A percentile compares a stretch with the other conserved stretches of the same genome.
phyloP scores from a whole-genome alignment of 2,113 vertebrate species.

The Poicephalus meyeri region DNA sequence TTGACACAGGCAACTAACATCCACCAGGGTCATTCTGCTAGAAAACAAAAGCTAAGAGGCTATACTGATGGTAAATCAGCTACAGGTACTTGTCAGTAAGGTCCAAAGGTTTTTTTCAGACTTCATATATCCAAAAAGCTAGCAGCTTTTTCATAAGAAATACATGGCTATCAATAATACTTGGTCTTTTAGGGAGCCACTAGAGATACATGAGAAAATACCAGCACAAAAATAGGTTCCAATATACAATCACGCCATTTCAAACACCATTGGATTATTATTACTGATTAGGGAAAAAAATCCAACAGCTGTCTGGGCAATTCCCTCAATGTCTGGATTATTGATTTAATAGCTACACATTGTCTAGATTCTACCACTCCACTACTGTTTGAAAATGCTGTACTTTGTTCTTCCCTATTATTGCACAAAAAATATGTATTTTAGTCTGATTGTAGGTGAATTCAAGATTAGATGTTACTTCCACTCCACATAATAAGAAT shows the following conservation, averaged over 20 bases:
- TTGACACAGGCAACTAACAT: neutral
- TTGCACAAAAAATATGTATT: neutral
- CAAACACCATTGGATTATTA: conserved; percentile 39
- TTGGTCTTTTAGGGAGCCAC: neutral
- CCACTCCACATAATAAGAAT: neutral
- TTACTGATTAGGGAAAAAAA: conserved; percentile 35
- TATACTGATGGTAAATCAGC: neutral
- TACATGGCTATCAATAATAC: neutral
- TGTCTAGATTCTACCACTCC: neutral
- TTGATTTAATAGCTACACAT: conserved; percentile 41
- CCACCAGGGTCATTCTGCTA: neutral
- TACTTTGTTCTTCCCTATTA: neutral
- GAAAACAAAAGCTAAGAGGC: neutral
- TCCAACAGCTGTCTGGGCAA: conserved; percentile 49
- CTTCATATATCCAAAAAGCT: neutral
- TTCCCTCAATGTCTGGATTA: conserved; percentile 21
- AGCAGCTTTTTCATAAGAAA: neutral
- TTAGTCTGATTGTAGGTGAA: neutral
- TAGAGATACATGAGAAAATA: neutral
- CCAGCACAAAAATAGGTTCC: neutral
- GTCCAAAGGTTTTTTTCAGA: neutral
- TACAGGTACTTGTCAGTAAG: neutral
- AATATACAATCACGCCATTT: neutral
- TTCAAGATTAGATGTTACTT: neutral
- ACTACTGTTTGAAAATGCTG: neutral